phyloP scores from a whole-genome alignment of 2,888 invertebrate species.

The Cryptophagus acutangulus region DNA sequence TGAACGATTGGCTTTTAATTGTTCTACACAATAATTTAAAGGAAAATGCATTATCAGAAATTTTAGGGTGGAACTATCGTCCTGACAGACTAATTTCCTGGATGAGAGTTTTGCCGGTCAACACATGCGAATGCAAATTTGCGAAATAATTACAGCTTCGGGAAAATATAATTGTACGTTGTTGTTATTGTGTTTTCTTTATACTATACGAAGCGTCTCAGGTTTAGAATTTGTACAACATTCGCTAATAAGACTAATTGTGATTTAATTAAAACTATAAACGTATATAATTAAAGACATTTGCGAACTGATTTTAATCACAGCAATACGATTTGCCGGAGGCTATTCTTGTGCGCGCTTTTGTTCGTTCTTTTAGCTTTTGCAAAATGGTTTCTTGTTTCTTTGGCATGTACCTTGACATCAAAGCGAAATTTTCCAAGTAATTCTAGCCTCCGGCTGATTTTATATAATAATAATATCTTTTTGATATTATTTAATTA shows the following conservation, averaged over 20 bases:
- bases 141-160: constrained; percentile 13
- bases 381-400: constrained; percentile 15
- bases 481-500: too few relatives aligned
- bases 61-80: constrained; percentile 9
- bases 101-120: constrained; percentile 8
- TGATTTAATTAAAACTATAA: constrained; percentile 2
- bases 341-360: constrained; percentile 12
- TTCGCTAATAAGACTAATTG: neutral
- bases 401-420: constrained; percentile 18
- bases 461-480: constrained; percentile 1
- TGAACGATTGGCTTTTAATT: constrained; percentile 16
- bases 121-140: constrained; percentile 17
- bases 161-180: constrained; percentile 2
- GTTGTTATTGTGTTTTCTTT: too few relatives aligned
- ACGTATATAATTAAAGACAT: constrained; percentile 11
- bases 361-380: constrained; percentile 14
- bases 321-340: constrained; percentile 10
- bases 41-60: too few relatives aligned
- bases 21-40: constrained; percentile 6
- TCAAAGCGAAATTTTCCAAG: constrained; percentile 23
- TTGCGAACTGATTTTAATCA: constrained; percentile 17
- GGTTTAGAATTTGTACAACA: too few relatives aligned
- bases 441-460: constrained; percentile 15
- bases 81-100: constrained; percentile 14
- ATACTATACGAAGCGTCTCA: too few relatives aligned